Evolutionary conservation across 2,888 invertebrate genomes (phyloP), one percentile per base, ranked within the genome.

Genomic region (Sclerodermus sp.): DNA sequence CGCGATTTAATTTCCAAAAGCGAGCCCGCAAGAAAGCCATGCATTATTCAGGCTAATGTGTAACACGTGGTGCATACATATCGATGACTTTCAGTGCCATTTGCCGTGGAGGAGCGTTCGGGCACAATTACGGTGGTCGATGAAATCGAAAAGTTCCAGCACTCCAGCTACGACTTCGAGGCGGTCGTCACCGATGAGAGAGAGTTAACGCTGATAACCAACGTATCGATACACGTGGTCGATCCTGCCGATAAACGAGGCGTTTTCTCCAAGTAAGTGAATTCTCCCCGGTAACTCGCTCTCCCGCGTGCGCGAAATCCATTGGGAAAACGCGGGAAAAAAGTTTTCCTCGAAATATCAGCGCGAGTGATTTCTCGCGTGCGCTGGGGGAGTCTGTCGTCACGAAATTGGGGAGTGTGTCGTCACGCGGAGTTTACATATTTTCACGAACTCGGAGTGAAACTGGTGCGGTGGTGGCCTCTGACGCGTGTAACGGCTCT

Each of bases 41-140:
- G 13, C 41, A 38, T 40, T 48, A 42, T 29, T 45, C 38, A 56
- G 42, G 51, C 41, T 58, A 60, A 60, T 62, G 34, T 42, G 48
- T 18, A 29, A 45, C 60, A 57, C 40, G 34, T 56, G 50, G 40
- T 60, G 57, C 60, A 58, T 62, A 55, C 51, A 49, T 30, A 2
- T 51, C 17, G 37, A 47, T 48, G 47, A 16, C 8, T 23, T 64
- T 52, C 77, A 89, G 93, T 93, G n/a, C 94, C 94, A 3, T 93
- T 94, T 78, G 93, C 91, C 2, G 91, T 94, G 17, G 93, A 93
- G 79, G 92, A 93, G 73, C 82, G 87, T 53, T 90, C 91, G 0
- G 94, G 94, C 3, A 90, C 91, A 0, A 91, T 94, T 41, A 92
- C 91, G 1, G 91, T 94, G 0, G 88, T 92, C 49, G 86, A 90